Evolutionary conservation across 2,888 invertebrate genomes (phyloP).

Genomic region (Iselma pallidipennis): DNA sequence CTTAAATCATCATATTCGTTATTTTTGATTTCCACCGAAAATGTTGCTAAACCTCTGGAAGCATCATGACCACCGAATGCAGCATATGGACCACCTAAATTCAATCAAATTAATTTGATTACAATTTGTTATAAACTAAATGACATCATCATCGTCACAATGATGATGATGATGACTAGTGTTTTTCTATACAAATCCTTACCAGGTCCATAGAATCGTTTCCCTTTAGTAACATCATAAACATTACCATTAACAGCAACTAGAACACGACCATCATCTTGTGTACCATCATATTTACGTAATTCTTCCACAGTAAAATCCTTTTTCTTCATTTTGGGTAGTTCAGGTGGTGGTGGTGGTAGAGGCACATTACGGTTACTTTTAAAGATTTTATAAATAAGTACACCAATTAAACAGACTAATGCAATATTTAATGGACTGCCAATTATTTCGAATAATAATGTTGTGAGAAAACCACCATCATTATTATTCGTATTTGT

Average conservation of each 20-base stretch:
- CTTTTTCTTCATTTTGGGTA: constrained; percentile 83
- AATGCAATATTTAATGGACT: constrained; percentile 74
- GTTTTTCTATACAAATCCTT: constrained; percentile 36
- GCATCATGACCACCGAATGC: constrained; percentile 96
- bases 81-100: constrained; percentile 87
- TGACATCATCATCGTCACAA: constrained; percentile 22
- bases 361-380: constrained; percentile 56
- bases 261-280: constrained; percentile 83
- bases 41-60: constrained; percentile 91
- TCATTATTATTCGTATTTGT: neutral
- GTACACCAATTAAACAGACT: constrained; percentile 68
- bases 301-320: constrained; percentile 92
- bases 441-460: constrained; percentile 65
- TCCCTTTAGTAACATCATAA: constrained; percentile 91
- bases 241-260: constrained; percentile 94
- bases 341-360: constrained; percentile 59
- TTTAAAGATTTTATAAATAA: constrained; percentile 76
- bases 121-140: constrained; percentile 1
- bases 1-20: constrained; percentile 90
- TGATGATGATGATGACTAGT: neutral
- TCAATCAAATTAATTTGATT: constrained; percentile 6
- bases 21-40: constrained; percentile 78
- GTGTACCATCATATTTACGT: constrained; percentile 82
- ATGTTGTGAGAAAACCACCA: constrained; percentile 51
- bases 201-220: constrained; percentile 94